Conservation (phyloP, 2,797 vertebrate species). For the Odontamblyopus lacepedii region DNA sequence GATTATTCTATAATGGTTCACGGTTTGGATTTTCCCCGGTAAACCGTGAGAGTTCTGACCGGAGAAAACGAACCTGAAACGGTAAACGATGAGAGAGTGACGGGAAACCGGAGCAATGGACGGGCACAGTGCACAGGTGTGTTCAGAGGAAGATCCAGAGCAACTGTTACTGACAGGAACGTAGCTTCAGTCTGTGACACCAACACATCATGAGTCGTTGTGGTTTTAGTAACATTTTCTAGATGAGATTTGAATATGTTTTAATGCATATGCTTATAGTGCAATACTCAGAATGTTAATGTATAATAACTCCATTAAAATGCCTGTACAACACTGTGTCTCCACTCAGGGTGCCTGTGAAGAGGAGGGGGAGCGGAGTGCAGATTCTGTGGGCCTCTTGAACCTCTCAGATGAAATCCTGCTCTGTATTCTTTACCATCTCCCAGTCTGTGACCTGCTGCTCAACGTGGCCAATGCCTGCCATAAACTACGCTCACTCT, state of each 20-base stretch:
- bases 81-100: constrained; percentile 29
- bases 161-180: constrained; percentile 15
- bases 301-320: not conserved
- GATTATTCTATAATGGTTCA: too few relatives aligned
- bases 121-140: constrained; percentile 53
- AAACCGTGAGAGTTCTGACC: constrained; percentile 6
- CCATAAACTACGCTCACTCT: constrained; percentile 84
- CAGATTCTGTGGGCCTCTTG: constrained; percentile 79
- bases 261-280: not conserved
- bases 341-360: constrained; percentile 22
- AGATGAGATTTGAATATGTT: not conserved
- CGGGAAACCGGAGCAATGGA: constrained; percentile 55
- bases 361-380: constrained; percentile 57
- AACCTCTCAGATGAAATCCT: constrained; percentile 95
- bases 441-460: constrained; percentile 89
- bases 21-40: not conserved
- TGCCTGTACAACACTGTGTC: not conserved
- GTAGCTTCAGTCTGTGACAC: not conserved
- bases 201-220: not conserved
- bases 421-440: constrained; percentile 87
- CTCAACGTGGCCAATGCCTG: constrained; percentile 86
- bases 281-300: not conserved
- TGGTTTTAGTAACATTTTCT: not conserved
- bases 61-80: not conserved
- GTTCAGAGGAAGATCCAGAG: not conserved